Conservation (phyloP, 2,113 vertebrate genomes). For the Sinocyclocheilus anshuiensis region DNA sequence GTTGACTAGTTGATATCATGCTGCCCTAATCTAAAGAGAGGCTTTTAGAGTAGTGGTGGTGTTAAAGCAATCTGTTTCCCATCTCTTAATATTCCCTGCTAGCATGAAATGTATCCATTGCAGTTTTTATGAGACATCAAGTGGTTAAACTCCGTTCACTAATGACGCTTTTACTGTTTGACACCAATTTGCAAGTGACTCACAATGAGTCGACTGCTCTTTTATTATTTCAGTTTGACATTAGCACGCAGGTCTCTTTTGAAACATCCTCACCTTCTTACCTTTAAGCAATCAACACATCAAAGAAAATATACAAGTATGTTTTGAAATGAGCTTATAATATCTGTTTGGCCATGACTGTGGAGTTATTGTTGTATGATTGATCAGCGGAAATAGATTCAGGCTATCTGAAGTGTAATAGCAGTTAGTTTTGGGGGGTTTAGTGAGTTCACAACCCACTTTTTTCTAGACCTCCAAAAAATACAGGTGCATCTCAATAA, state of each 20-base stretch:
- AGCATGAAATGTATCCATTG: neutral
- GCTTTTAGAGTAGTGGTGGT: neutral
- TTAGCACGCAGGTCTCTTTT: conserved; percentile 4
- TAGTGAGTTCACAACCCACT: neutral
- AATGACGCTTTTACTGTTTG: conserved; percentile 22
- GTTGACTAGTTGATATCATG: neutral
- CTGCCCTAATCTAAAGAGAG: neutral
- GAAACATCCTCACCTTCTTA: conserved; percentile 14
- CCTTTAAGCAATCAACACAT: neutral
- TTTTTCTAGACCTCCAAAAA: neutral
- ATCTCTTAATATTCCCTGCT: neutral
- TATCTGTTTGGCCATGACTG: conserved; percentile 18
- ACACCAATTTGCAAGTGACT: conserved; percentile 26
- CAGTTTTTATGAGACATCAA: conserved; percentile 3
- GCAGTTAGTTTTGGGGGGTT: neutral
- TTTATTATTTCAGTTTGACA: neutral
- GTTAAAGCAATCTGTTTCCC: neutral
- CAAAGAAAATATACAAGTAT: neutral
- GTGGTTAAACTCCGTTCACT: neutral
- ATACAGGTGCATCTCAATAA: too few relatives aligned
- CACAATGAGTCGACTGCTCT: neutral
- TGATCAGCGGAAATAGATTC: neutral
- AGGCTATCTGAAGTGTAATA: neutral
- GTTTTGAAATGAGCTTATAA: neutral
- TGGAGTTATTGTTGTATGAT: neutral